Conservation (phyloP, 2,797 vertebrate species). For the Calcarius lapponicus region DNA sequence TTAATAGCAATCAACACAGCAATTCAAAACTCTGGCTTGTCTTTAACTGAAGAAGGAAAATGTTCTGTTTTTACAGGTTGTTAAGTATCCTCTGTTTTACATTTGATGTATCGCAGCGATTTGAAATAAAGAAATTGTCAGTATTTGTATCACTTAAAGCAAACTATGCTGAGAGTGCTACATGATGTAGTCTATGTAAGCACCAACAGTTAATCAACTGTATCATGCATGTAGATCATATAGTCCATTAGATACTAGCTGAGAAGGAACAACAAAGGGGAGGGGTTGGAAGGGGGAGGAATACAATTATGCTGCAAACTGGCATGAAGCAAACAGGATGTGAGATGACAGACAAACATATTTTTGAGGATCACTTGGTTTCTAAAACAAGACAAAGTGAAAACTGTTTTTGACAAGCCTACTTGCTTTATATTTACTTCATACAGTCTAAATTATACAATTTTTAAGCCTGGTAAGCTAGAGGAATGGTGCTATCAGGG, state of each 20-base stretch:
- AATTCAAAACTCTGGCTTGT: conserved; percentile 49
- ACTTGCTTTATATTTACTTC: conserved; percentile 48
- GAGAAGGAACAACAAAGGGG: conserved; percentile 71
- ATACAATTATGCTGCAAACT: conserved; percentile 68
- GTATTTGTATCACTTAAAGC: conserved; percentile 66
- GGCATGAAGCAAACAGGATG: conserved; percentile 67
- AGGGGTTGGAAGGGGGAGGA: conserved; percentile 56
- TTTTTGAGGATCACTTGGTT: conserved; percentile 66
- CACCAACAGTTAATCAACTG: conserved; percentile 69
- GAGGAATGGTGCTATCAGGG: conserved; percentile 28
- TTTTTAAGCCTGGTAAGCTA: conserved; percentile 44
- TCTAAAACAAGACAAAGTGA: conserved; percentile 66
- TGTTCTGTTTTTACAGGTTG: conserved; percentile 63
- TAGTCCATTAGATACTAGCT: conserved; percentile 68
- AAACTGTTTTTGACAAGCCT: conserved; percentile 63
- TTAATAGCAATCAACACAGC: conserved; percentile 37
- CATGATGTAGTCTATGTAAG: conserved; percentile 47
- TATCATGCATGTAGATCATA: conserved; percentile 62
- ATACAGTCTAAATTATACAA: conserved; percentile 14
- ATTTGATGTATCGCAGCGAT: conserved; percentile 60
- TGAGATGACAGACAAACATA: conserved; percentile 70
- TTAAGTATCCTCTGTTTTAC: conserved; percentile 67
- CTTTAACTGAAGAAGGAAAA: conserved; percentile 50
- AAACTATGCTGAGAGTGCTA: conserved; percentile 55
- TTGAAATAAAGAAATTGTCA: conserved; percentile 68